A percentile compares a stretch with the other conserved stretches of the same genome.
These are phyloP conservation scores for Clostera curtula DNA, from an alignment of 2,888 invertebrate genomes.

Conservation along the genomic window DNA sequence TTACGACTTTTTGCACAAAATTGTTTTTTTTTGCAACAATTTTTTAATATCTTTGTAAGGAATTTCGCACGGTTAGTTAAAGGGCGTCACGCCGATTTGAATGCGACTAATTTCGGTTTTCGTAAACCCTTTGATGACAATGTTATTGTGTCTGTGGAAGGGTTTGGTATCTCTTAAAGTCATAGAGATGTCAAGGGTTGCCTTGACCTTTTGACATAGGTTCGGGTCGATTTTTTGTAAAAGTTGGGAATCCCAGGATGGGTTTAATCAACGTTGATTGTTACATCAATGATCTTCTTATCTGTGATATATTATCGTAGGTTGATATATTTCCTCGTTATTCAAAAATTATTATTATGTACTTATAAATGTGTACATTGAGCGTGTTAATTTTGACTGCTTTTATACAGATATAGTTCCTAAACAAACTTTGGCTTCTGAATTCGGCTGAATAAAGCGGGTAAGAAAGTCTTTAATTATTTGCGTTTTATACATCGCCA, in stretches of 20 bases:
- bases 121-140: conserved; percentile 51
- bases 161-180: conserved; percentile 51
- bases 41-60: conserved; percentile 36
- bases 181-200: conserved; percentile 50
- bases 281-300: conserved; percentile 18
- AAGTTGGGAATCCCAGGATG: conserved; percentile 42
- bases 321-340: too few species aligned
- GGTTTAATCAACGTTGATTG: conserved; percentile 43
- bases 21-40: conserved; percentile 25
- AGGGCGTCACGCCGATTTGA: conserved; percentile 55
- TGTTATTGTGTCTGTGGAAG: conserved; percentile 44
- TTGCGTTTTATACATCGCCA: too few species aligned
- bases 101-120: conserved; percentile 67
- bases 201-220: conserved; percentile 53
- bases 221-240: conserved; percentile 40
- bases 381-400: too few species aligned
- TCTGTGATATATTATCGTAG: conserved; percentile 11
- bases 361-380: too few species aligned
- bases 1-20: conserved; percentile 24
- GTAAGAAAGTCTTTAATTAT: too few species aligned
- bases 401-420: too few species aligned
- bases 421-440: too few species aligned
- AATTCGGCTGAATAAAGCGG: too few species aligned
- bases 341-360: too few species aligned
- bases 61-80: conserved; percentile 72